phyloP scores from a whole-genome alignment of 2,888 invertebrate genomes.

The Pherbina coryleti region DNA sequence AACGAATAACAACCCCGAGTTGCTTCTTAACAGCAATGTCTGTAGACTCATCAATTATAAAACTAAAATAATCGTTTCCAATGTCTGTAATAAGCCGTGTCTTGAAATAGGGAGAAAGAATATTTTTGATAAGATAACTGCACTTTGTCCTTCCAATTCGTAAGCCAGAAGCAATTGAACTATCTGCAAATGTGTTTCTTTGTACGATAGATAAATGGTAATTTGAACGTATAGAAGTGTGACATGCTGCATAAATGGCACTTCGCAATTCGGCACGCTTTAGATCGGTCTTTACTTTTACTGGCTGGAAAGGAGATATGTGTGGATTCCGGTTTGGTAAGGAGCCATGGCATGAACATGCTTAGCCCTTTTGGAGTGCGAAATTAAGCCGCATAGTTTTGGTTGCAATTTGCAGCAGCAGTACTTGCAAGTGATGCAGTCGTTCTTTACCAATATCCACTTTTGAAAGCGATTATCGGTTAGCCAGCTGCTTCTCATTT shows the following conservation, averaged over 20 bases:
- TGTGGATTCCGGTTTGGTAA: conserved; percentile 18
- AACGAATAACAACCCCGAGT: conserved; percentile 36
- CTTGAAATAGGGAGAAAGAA: conserved; percentile 4
- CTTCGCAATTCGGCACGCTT: conserved; percentile 23
- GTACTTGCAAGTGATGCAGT: conserved; percentile 32
- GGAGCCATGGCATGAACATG: conserved; percentile 22
- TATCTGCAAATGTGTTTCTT: conserved; percentile 25
- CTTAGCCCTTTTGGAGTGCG: conserved; percentile 21
- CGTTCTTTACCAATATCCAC: neutral
- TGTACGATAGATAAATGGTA: conserved; percentile 5
- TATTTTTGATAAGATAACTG: neutral
- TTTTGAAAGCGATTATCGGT: neutral
- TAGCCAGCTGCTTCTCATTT: neutral
- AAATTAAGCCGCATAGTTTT: conserved; percentile 23
- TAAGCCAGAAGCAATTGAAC: conserved; percentile 13
- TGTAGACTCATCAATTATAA: conserved; percentile 38
- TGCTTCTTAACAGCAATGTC: conserved; percentile 40
- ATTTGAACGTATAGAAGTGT: conserved; percentile 22
- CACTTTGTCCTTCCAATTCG: too few species aligned
- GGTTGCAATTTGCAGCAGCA: conserved; percentile 26
- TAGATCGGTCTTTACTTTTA: neutral
- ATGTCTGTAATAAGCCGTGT: conserved; percentile 7
- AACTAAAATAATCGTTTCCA: conserved; percentile 1
- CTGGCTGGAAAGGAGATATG: conserved; percentile 14
- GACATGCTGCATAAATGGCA: conserved; percentile 27